These are phyloP conservation scores for Gavia stellata DNA, from an alignment of 2,113 vertebrate species.

Conservation along the genomic window DNA sequence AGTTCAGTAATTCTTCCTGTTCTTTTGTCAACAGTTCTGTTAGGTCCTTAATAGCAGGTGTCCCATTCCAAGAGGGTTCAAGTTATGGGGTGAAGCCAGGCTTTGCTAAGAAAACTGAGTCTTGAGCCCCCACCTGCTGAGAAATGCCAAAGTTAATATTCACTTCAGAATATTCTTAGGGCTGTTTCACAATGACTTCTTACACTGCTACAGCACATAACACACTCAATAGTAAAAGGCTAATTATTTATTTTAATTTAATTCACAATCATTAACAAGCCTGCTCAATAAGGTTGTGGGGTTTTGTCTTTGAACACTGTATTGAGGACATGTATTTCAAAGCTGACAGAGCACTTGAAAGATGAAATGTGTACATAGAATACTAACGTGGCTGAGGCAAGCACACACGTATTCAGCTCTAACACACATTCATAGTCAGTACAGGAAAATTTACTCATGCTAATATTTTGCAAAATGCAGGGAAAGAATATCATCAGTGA, in stretches of 20 bases:
- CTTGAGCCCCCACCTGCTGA: background rate
- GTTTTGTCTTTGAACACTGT: background rate
- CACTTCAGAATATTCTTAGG: background rate
- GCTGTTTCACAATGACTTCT: background rate
- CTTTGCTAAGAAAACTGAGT: background rate
- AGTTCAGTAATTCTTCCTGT: background rate
- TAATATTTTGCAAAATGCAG: background rate
- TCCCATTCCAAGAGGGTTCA: background rate
- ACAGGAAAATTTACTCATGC: background rate
- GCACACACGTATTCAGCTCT: background rate
- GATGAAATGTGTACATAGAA: background rate
- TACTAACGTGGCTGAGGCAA: background rate
- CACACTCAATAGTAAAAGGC: background rate
- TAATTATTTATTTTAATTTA: background rate
- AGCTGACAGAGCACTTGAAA: background rate
- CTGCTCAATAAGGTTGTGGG: background rate
- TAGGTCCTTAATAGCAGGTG: background rate
- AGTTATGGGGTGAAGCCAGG: background rate
- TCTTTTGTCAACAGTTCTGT: background rate
- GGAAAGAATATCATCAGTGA: background rate
- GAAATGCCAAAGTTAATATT: background rate
- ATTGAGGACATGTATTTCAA: background rate
- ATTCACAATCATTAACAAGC: background rate
- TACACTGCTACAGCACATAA: background rate
- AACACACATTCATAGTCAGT: background rate